Evolutionary conservation across 2,888 invertebrate genomes (phyloP).

Genomic region (Cecidostiba fungosa): DNA sequence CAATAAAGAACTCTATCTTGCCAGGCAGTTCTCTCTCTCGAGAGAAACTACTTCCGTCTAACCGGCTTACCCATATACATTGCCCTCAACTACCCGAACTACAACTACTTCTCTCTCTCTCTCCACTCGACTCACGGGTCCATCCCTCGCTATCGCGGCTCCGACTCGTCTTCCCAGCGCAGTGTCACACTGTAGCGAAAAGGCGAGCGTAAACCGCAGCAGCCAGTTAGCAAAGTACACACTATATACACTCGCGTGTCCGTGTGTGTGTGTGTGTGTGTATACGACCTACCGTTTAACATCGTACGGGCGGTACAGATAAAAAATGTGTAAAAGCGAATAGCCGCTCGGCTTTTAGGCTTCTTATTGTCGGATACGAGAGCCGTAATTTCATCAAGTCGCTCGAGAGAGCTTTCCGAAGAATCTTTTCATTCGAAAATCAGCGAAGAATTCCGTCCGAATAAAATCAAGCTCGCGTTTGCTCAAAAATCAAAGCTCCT

Average conservation of each 20-base stretch:
- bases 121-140: no score
- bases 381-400: background rate
- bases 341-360: background rate
- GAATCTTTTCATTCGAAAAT: background rate
- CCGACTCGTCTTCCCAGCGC: background rate
- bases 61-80: slow-evolving; percentile 16
- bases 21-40: background rate
- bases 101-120: slow-evolving; percentile 1
- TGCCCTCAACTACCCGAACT: slow-evolving; percentile 5
- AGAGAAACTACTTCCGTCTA: slow-evolving; percentile 12
- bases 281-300: slow-evolving; percentile 31
- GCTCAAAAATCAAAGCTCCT: slow-evolving; percentile 10
- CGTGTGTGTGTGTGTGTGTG: background rate
- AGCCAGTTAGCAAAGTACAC: slow-evolving; percentile 11
- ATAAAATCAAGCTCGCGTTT: background rate
- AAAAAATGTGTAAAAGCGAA: slow-evolving; percentile 60
- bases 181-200: slow-evolving; percentile 4
- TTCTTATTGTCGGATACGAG: background rate
- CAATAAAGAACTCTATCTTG: background rate
- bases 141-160: slow-evolving; percentile 17
- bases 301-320: slow-evolving; percentile 38
- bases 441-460: no score
- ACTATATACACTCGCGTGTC: background rate
- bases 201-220: slow-evolving; percentile 5
- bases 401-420: background rate